A percentile compares a stretch with the other conserved stretches of the same genome.
Conservation (phyloP, 2,797 vertebrate species). For the Pelodytes ibericus region DNA sequence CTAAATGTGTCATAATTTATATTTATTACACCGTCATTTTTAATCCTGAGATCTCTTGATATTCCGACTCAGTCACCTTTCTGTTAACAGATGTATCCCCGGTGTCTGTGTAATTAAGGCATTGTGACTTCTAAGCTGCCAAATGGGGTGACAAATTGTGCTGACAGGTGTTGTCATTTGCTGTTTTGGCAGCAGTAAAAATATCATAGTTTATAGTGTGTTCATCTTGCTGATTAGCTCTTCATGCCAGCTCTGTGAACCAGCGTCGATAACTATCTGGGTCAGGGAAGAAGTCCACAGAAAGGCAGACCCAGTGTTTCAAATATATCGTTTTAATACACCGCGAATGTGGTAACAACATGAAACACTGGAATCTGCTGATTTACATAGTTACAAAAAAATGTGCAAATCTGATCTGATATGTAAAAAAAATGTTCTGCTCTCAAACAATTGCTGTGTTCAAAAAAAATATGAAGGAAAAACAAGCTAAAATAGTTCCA, state of each 20-base stretch:
- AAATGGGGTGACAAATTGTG: conserved; percentile 41
- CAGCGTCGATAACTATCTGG: neutral
- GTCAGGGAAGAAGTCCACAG: neutral
- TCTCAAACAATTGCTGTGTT: too few species aligned
- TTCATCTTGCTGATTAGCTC: neutral
- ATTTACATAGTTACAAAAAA: too few species aligned
- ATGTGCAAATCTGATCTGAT: too few species aligned
- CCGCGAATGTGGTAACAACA: too few species aligned
- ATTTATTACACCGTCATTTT: neutral
- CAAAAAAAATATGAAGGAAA: too few species aligned
- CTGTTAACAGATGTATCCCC: conserved; percentile 37
- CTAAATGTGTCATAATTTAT: neutral
- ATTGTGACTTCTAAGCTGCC: conserved; percentile 22
- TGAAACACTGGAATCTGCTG: too few species aligned
- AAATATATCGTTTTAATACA: too few species aligned
- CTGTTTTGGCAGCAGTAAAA: conserved; percentile 14
- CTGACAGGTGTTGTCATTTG: conserved; percentile 43
- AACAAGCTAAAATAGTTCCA: too few species aligned
- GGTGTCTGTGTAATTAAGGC: conserved; percentile 14
- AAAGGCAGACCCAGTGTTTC: too few species aligned
- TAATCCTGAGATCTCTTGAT: neutral
- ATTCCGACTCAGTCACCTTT: conserved; percentile 19
- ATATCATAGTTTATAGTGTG: conserved; percentile 15
- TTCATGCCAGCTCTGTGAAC: neutral
- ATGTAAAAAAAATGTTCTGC: too few species aligned